Evolutionary conservation across 2,888 invertebrate genomes (phyloP).

Genomic region (Girardia tigrina): DNA sequence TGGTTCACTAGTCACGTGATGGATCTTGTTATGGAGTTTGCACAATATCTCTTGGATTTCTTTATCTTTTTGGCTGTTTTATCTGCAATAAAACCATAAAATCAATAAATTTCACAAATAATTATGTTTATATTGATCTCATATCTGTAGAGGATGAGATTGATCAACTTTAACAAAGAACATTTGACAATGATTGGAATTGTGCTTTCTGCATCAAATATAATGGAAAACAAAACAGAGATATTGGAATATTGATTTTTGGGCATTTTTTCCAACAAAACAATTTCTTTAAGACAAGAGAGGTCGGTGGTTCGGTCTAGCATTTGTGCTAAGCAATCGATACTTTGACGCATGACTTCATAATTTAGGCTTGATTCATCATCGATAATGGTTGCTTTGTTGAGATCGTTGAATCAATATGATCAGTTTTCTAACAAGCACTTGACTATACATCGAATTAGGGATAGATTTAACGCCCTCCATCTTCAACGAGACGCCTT

Average conservation of each 20-base stretch:
- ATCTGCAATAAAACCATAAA: not conserved
- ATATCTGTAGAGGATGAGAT: not conserved
- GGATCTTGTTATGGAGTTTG: not conserved
- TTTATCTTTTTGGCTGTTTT: not conserved
- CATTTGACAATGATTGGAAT: not conserved
- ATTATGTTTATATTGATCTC: not conserved
- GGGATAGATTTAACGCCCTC: not conserved
- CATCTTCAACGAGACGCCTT: too few relatives aligned
- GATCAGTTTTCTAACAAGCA: not conserved
- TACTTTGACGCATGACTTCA: slow-evolving; percentile 2
- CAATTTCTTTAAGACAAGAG: slow-evolving; percentile 6
- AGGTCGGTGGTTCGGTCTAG: not conserved
- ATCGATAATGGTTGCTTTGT: not conserved
- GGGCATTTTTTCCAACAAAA: not conserved
- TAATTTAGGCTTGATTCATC: not conserved
- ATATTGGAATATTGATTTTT: not conserved
- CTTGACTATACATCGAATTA: not conserved
- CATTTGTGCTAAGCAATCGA: not conserved
- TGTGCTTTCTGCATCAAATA: not conserved
- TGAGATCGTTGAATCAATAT: not conserved
- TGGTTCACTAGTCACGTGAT: not conserved
- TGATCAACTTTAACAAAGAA: not conserved
- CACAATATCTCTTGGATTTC: not conserved
- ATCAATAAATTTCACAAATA: not conserved
- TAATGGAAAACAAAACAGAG: not conserved